Base-by-base conservation (phyloP, 2,888 invertebrate species). In the Rhyacophila evoluta region DNA sequence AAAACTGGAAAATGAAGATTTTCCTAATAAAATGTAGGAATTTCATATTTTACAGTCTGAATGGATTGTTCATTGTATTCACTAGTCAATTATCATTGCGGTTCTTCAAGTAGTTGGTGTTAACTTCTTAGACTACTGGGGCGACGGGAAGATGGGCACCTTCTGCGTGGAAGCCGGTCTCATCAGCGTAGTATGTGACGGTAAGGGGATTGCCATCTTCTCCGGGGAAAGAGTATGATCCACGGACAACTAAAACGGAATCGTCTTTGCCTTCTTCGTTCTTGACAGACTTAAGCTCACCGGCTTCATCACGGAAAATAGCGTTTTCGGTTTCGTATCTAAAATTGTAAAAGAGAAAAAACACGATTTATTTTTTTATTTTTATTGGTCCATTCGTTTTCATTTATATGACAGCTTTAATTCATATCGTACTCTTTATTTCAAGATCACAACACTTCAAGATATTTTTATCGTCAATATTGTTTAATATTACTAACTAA, bases 221-320 rank as follows among this genome's bases (percentile, higher is more conserved):
- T 77, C 90, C 87, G 1, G 87, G 86, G 87, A 92, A 93, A 0
- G 89, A 86, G 86, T 88, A 92, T 1, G 88, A 86, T 11, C 93
- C 93, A 80, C 91, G 91, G 27, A 92, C 90, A 0, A 89, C 88
- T 83, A 92, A 87, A 6, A 91, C 91, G 68, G 84, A 85, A 11
- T 88, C 89, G 38, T 91, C 91, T 83, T 92, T 91, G 83, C 91
- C 90, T 5, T 92, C 92, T 38, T 89, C 89, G 82, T 91, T 91
- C 78, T 90, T 86, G 10, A 82, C 84, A 68, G 85, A 79, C 83
- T 85, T 88, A 79, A 87, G 0, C 76, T 84, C 83, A 15, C 93
- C 93, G 1, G 81, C 83, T 83, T 92, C 92, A 69, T 88, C 84
- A 4, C 89, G 91, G 4, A 83, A 74, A 84, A 90, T 92, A 10